Base-by-base conservation (phyloP, 1,140 invertebrate genomes). In the Conopomorpha cramerella region DNA sequence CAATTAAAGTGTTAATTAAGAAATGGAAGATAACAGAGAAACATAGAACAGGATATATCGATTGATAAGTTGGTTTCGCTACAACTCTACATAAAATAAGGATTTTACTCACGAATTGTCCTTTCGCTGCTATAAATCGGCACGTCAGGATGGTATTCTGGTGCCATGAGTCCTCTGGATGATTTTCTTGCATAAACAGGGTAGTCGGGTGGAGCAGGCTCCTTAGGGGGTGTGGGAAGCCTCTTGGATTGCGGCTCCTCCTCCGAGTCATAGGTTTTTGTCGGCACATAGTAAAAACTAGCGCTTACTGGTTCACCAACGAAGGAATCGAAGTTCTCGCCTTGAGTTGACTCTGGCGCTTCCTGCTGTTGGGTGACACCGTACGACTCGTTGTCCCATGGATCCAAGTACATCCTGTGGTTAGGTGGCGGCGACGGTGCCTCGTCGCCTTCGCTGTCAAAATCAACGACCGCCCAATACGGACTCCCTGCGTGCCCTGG, bases 351-450 rank as follows among this genome's bases (percentile, higher is more conserved):
- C 14, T 78, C 76, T 3, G 74, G 46, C n/a, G 59, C 65, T 40
- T 86, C 84, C 27, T 81, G 65, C 12, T 80, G 71, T 10, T 6
- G 4, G 4, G 19, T 4, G 48, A 85, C 85, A 11, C 82, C 83
- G 46, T 86, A 86, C 45, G 86, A 86, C 49, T 88, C 86, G 45
- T 86, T 67, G 45, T 87, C 86, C 87, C 87, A 88, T 6, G 86
- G 86, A 55, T 88, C 86, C 1, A 88, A 76, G 55, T 88, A 88
- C 18, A 83, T 70, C 31, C 85, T 48, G 31, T 63, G 64, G 31
- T 63, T 70, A n/a, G 55, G 53, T 3, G 55, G 54, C 2, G 55
- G 58, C 3, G 41, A 41, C 28, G 56, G 46, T 7, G 51, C 52
- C 7, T 77, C 72, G 6, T 77, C 70, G 3, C 77, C 78, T 49